phyloP scores from a whole-genome alignment of 30 jellyfish, hydroid and myxozoan genomes.

The Turritopsis rubra region DNA sequence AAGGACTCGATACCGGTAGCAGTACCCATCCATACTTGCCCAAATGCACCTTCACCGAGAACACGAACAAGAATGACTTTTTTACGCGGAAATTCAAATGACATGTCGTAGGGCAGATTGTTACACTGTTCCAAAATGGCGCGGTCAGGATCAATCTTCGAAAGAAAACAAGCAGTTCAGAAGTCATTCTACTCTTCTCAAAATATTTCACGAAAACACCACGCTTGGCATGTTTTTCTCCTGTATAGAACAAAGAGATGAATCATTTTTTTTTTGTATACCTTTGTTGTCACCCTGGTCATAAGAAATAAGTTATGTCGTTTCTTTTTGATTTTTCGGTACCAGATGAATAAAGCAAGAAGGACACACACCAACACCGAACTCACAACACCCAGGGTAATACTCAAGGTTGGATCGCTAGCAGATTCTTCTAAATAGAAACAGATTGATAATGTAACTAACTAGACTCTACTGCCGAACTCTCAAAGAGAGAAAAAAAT shows the following conservation, averaged over 20 bases:
- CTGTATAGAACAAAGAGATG: no score
- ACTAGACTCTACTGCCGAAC: no score
- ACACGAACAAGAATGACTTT: not conserved
- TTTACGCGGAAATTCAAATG: conserved; percentile 22
- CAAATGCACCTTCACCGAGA: conserved; percentile 20
- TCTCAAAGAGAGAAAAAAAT: no score
- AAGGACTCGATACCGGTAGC: not conserved
- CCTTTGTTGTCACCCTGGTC: not conserved
- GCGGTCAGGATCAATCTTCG: conserved; percentile 16
- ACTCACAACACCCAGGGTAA: not conserved
- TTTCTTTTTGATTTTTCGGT: not conserved
- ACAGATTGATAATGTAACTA: no score
- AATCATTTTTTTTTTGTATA: no score
- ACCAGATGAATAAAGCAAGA: not conserved
- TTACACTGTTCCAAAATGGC: conserved; percentile 19
- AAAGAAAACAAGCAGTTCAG: not conserved
- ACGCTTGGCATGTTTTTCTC: no score
- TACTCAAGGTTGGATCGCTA: not conserved
- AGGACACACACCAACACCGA: not conserved
- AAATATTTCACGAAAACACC: no score
- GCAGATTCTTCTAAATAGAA: not conserved
- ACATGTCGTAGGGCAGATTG: conserved; percentile 12
- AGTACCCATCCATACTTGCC: not conserved
- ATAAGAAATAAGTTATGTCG: not conserved
- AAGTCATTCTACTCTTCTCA: no score